Evolutionary conservation across 1,140 invertebrate species (phyloP), one percentile per base, ranked within the genome.

Genomic region (Tribolium madens): DNA sequence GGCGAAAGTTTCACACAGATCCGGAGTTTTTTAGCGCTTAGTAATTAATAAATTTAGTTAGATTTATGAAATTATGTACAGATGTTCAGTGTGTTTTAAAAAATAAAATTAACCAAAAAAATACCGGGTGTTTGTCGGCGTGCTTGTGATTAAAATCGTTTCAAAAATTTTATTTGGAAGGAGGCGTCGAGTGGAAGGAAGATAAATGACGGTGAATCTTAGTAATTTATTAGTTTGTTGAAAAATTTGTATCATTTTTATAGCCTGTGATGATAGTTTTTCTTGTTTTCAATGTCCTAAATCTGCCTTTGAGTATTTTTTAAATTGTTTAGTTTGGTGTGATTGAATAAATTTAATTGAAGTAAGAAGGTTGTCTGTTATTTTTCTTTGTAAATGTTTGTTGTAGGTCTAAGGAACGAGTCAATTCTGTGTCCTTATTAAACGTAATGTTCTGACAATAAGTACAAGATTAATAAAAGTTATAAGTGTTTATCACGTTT

Each of bases 401-500:
- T 52, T 46, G 53, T 64, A 64, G 75, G 68, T 73, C 69, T 73
- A 68, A 36, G 10, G 26, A 47, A 57, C 31, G 50, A 72, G 73
- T 33, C 53, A 69, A 48, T 64, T 73, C 31, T 68, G 64, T 74
- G 68, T 77, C 75, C 64, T 75, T 73, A 33, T 75, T 73, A 75
- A 36, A 36, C 46, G 78, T 74, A 76, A 76, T 81, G 80, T 80
- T 81, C 70, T 75, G 80, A 81, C 80, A 81, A 81, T 81, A 81
- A 80, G 76, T 73, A 69, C 78, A 77, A 79, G 36, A 71, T 72
- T 74, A 77, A 77, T 77, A 77, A 77, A 77, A 33, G 26, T 77
- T 74, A 64, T 64, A 64, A 64, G 57, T 64, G 57, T 64, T 64
- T 33, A 33, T 14, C 57, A 10, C 26, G 12, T 64, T 64, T 33